Conservation (phyloP, 92 coral and sea anemone genomes). For the Siderastrea radians region DNA sequence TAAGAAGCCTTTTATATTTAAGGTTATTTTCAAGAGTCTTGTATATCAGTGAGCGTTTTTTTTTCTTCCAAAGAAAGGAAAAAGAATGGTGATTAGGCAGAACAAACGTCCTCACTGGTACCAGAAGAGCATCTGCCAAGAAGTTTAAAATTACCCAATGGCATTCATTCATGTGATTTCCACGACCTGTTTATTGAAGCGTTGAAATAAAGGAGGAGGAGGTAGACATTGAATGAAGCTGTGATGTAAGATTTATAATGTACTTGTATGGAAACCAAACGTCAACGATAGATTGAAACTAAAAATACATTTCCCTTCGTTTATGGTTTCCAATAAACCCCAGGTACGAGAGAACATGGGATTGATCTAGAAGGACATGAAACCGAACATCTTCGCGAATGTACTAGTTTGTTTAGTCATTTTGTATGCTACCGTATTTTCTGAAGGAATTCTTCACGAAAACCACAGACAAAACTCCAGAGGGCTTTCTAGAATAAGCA, state of each 20-base stretch:
- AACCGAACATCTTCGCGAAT: constrained; percentile 14
- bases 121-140: constrained; percentile 32
- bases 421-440: constrained; percentile 7
- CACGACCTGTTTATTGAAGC: constrained; percentile 39
- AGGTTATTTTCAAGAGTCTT: not conserved
- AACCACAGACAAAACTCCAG: not conserved
- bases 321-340: not conserved
- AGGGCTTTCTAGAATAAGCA: not conserved
- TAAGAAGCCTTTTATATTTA: no score
- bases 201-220: constrained; percentile 33
- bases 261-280: not conserved
- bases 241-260: constrained; percentile 59
- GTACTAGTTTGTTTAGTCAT: constrained; percentile 10
- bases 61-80: not conserved
- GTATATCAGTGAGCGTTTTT: not conserved
- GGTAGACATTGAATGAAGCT: constrained; percentile 44
- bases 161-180: constrained; percentile 9
- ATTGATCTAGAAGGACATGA: constrained; percentile 36
- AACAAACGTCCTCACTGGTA: constrained; percentile 26
- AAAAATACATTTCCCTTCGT: not conserved
- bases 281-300: not conserved
- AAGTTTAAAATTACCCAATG: constrained; percentile 23
- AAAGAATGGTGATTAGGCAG: not conserved
- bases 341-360: constrained; percentile 14
- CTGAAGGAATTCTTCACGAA: constrained; percentile 14